A percentile compares a stretch with the other conserved stretches of the same genome.
These are phyloP conservation scores for Alviniconcha strummeri DNA, from an alignment of 2,888 invertebrate species.

Conservation along the genomic window DNA sequence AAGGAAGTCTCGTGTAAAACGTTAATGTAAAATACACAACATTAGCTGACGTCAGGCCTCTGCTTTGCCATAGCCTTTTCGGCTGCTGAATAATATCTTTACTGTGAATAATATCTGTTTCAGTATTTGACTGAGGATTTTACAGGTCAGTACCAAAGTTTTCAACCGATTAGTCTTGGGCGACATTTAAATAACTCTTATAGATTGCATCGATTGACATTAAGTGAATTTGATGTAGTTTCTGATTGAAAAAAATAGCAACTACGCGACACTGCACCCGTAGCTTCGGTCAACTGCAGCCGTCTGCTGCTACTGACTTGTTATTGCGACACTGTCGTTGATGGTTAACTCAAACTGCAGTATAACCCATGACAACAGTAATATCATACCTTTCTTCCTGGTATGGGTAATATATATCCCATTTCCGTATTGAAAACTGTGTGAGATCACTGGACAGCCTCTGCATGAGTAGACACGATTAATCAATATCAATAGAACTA, in stretches of 20 bases:
- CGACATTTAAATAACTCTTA: not conserved
- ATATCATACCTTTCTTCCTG: too few relatives aligned
- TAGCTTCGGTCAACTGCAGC: not conserved
- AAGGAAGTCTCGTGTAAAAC: constrained; percentile 44
- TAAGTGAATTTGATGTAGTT: not conserved
- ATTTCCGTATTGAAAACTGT: too few relatives aligned
- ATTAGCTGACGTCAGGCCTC: constrained; percentile 54
- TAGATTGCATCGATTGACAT: not conserved
- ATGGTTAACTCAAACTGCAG: not conserved
- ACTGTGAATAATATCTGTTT: too few relatives aligned
- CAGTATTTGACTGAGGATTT: too few relatives aligned
- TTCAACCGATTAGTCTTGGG: too few relatives aligned
- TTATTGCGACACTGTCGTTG: not conserved
- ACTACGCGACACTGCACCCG: constrained; percentile 13
- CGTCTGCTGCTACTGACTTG: constrained; percentile 14
- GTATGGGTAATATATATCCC: too few relatives aligned
- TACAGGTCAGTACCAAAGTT: too few relatives aligned
- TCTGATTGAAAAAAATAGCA: not conserved
- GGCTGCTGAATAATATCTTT: not conserved
- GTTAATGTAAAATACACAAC: constrained; percentile 55
- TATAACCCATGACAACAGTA: too few relatives aligned
- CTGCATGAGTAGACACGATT: constrained; percentile 20
- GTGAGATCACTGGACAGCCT: too few relatives aligned
- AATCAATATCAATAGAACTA: not conserved
- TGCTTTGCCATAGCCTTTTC: constrained; percentile 15